Evolutionary conservation across 1,140 invertebrate genomes (phyloP), one percentile per base, ranked within the genome.

Genomic region (Listronotus oregonensis): DNA sequence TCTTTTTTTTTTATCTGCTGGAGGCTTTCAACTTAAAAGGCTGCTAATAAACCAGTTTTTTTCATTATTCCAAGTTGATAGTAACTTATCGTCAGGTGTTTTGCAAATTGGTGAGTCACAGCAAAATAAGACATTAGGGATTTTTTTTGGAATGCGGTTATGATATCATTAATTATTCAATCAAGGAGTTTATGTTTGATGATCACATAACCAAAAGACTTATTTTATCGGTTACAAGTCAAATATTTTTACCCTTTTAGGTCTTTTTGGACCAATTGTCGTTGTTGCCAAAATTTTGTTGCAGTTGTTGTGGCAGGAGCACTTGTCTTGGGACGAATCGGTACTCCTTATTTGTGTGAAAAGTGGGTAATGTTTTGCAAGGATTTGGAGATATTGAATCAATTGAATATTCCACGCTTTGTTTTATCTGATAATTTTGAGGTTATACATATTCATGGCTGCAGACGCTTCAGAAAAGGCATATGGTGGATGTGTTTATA

Each of bases 281-380:
- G 43, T 46, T 14, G 43, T 46, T 17, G 43, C 43, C 14, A 46
- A 46, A 46, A 1, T 46, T 46, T 1, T 46, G 8, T 46, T 46
- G 21, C 21, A 46, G 14, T 17, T 14, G 11, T 17, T 46, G 11
- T 46, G 43, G 43, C 43, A 46, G 15, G 14, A 12, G 14, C 43
- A 46, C 8, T n/a, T 14, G 1, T 46, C 43, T 46, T 46, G 43
- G 43, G 43, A 46, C 17, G 43, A 46, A 3, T 17, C 43, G 17
- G 12, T 46, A 14, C 43, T 9, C 7, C 43, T 15, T 46, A 46
- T 17, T 17, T 46, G 11, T 46, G 7, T 17, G 17, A 46, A 14
- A 46, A 46, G 8, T 46, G 5, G 15, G 8, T 46, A 17, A 8
- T 8, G 15, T 46, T 46, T 46, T 46, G 11, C 17, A 46, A 17